Evolutionary conservation across 2,113 vertebrate genomes (phyloP).

Genomic region (Tachuris rubrigastra): DNA sequence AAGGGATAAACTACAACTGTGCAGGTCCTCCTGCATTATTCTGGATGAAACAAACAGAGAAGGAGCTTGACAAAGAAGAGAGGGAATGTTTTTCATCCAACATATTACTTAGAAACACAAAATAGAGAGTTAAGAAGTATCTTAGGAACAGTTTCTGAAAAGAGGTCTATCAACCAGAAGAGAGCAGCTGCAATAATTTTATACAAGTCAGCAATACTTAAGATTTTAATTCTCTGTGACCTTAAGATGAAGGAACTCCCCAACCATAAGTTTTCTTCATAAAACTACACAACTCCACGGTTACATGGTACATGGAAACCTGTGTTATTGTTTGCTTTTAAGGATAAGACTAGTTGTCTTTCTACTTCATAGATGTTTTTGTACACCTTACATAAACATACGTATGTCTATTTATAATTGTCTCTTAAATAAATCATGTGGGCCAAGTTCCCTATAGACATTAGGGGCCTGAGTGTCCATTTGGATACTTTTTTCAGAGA

Average conservation of each 20-base stretch:
- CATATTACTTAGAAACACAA: conserved; percentile 25
- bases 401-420: background rate
- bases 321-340: background rate
- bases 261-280: background rate
- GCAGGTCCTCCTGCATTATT: background rate
- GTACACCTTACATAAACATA: background rate
- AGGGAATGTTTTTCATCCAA: background rate
- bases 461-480: background rate
- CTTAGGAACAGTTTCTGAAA: conserved; percentile 8
- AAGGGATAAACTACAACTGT: conserved; percentile 7
- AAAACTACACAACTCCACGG: background rate
- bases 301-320: background rate
- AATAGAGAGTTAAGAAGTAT: conserved; percentile 26
- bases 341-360: background rate
- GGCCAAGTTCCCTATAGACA: background rate
- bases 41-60: background rate
- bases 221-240: background rate
- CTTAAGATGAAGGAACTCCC: background rate
- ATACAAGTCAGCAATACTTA: conserved; percentile 9
- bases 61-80: background rate
- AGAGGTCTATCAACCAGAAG: background rate
- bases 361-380: background rate
- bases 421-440: background rate
- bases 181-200: background rate
- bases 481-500: background rate